Conservation (phyloP, 92 coral and sea anemone species). For the Epizoanthus ramosus region DNA sequence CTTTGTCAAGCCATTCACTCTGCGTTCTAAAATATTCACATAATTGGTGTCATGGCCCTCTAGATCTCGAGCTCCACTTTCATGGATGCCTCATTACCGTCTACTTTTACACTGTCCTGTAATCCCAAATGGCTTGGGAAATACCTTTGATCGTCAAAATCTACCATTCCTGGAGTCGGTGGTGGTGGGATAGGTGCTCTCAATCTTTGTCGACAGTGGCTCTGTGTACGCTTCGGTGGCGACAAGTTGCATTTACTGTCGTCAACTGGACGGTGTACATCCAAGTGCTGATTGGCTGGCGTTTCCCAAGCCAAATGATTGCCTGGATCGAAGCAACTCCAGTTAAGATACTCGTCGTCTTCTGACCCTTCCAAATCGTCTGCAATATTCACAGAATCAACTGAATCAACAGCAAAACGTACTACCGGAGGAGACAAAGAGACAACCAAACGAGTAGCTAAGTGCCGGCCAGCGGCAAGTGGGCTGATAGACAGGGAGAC, state of each 20-base stretch:
- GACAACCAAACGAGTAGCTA: background rate
- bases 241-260: background rate
- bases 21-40: too few species aligned
- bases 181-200: conserved; percentile 1
- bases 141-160: conserved; percentile 5
- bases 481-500: too few species aligned
- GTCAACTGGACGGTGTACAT: background rate
- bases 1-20: too few species aligned
- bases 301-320: background rate
- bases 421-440: background rate
- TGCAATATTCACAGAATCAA: background rate
- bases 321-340: conserved; percentile 13
- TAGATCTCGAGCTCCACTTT: too few species aligned
- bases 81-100: background rate
- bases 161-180: conserved; percentile 36
- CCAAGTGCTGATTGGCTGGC: background rate
- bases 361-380: conserved; percentile 29
- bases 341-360: conserved; percentile 25
- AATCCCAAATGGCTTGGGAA: background rate
- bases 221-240: background rate
- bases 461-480: background rate
- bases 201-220: background rate
- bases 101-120: background rate
- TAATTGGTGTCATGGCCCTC: too few species aligned
- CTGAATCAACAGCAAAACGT: background rate